Percentiles rank a stretch among this genome's conserved stretches.
Conservation (phyloP, 2,888 invertebrate species). For the Melipona bicolor region DNA sequence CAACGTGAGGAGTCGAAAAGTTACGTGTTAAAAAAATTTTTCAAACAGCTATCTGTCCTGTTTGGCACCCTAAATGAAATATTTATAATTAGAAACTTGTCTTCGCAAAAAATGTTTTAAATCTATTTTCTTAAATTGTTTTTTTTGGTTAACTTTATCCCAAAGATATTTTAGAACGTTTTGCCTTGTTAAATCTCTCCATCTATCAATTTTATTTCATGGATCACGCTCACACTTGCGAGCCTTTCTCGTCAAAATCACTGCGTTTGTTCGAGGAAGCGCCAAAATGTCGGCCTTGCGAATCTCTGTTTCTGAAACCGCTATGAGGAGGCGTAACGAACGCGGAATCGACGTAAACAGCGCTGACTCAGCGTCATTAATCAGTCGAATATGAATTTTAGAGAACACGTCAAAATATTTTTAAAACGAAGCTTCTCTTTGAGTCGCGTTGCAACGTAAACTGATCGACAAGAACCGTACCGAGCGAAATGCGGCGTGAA, state of each 20-base stretch:
- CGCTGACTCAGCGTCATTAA: constrained; percentile 57
- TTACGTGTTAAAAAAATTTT: constrained; percentile 15
- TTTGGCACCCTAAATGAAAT: background rate
- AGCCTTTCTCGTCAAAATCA: background rate
- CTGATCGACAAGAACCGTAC: constrained; percentile 41
- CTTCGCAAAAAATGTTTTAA: background rate
- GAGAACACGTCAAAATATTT: constrained; percentile 80
- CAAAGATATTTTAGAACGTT: background rate
- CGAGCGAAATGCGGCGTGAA: constrained; percentile 71
- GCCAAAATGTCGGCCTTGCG: background rate
- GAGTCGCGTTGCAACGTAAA: constrained; percentile 36
- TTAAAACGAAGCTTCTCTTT: constrained; percentile 66
- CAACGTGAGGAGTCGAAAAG: too few species aligned
- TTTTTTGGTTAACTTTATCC: background rate
- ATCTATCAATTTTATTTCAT: background rate
- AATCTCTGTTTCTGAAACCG: background rate
- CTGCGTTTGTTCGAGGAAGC: background rate
- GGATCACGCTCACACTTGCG: too few species aligned
- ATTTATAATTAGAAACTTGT: too few species aligned
- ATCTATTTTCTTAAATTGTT: background rate
- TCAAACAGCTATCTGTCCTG: too few species aligned
- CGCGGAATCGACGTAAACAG: background rate
- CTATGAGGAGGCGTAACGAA: background rate
- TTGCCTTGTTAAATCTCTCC: background rate
- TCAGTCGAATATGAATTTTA: constrained; percentile 67